Evolutionary conservation across 2,888 invertebrate genomes (phyloP).

Genomic region (Sepiola atlantica): DNA sequence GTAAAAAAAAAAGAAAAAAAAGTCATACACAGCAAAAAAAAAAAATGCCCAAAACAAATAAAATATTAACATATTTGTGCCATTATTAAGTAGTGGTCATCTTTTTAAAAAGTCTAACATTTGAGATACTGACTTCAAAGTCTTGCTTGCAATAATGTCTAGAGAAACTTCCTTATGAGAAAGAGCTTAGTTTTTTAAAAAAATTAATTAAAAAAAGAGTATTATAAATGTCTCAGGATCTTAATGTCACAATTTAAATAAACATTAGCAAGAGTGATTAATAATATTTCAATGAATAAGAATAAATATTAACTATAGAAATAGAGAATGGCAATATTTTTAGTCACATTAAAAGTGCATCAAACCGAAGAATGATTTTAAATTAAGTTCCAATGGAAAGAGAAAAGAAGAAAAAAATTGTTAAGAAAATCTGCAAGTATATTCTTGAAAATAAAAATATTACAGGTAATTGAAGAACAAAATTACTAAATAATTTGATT

Average conservation of each 20-base stretch:
- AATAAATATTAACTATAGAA: neutral
- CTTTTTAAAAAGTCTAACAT: no score
- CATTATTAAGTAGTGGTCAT: no score
- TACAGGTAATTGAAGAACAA: no score
- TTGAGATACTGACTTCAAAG: no score
- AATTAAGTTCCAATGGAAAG: neutral
- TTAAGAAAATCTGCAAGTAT: neutral
- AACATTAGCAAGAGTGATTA: neutral
- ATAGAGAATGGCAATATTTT: neutral
- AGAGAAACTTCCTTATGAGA: no score
- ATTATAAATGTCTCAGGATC: neutral
- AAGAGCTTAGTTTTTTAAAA: no score
- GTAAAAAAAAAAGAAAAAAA: no score
- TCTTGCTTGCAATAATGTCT: no score
- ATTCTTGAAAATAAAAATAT: neutral
- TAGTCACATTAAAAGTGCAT: neutral
- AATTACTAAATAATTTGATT: no score
- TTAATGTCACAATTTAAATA: neutral
- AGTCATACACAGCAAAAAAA: no score
- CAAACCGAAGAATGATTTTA: neutral
- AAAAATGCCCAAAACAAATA: no score
- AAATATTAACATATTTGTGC: no score
- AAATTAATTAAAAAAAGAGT: neutral
- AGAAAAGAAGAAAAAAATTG: neutral
- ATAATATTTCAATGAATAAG: neutral